Evolutionary conservation across 1,140 invertebrate genomes (phyloP), one percentile per base, ranked within the genome.

Genomic region (Macrocentrus cingulum): DNA sequence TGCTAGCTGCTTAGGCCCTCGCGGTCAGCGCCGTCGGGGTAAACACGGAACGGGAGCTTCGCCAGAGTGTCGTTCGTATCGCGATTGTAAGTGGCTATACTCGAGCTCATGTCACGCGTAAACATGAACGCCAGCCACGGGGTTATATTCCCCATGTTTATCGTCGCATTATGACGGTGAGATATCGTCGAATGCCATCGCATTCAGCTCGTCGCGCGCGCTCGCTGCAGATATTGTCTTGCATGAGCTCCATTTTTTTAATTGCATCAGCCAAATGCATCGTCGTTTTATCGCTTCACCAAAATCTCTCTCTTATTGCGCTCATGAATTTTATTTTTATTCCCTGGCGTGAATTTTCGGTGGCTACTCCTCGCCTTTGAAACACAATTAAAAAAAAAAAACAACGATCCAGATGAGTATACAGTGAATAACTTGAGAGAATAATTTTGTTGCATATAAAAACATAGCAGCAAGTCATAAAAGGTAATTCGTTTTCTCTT

Each of bases 1-100:
- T 29, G 9, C 13, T 18, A 8, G 25, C 18, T 51, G 25, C 49
- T 32, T 29, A 29, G 5, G 19, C 25, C 37, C 49, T 51, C 13
- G 49, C n/a, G n/a, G n/a, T n/a, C n/a, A 19, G 36, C 49, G 37
- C 49, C 49, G 49, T 51, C 46, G 37, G 37, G 22, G 46, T 57
- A 57, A 57, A 51, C 48, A 57, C 22, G 11, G 25, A 57, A 50
- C 56, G 29, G 56, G 46, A 57, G 56, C 49, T 57, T 46, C 20
- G 23, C 16, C 20, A 32, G 41, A 46, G 53, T 56, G 53, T 56
- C 42, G 16, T 36, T 18, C 29, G 2, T 56, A 56, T 56, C 53
- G 42, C 53, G 42, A 56, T 56, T 34, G 42, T 56, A 46, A 56
- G 41, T 56, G 29, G 7, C 13, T 20, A 29, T 49, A 29, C 15